Evolutionary conservation across 2,888 invertebrate species (phyloP), one percentile per base, ranked within the genome.

Genomic region (Thelaira solivaga): DNA sequence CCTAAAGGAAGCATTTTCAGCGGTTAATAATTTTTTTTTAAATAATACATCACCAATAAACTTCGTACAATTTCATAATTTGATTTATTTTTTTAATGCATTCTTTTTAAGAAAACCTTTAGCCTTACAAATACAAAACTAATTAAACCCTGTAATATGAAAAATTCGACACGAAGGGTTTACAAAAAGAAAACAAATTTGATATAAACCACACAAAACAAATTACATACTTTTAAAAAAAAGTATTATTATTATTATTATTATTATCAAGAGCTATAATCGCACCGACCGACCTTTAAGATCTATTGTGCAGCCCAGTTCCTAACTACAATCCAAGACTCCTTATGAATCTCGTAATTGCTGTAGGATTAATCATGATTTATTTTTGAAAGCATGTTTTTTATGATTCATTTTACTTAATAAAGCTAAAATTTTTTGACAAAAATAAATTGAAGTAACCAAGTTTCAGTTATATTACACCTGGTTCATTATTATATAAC

Each of bases 111-210:
- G 68, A 73, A 77, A 77, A 77, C 72, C 72, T 55, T 61, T 55
- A 57, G 76, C 76, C 67, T 13, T 59, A 72, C 55, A 77, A 76
- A 71, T 62, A 69, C 49, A 76, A 71, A 51, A 47, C 16, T 62
- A 39, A 10, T 18, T 55, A 53, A 64, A 43, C 55, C 31, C 67
- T 31, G 22, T 47, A 26, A 20, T 13, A 29, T 13, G 13, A 1
- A 5, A 53, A 67, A 24, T 43, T 57, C 13, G 39, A n/a, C 8
- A 34, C 13, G 13, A 26, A 47, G 51, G 67, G 20, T 67, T 59
- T 47, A 31, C 16, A 20, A 55, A 73, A 16, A n/a, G n/a, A n/a
- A 65, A 73, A 49, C 64, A 65, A 65, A 49, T 34, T 43, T 20
- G 6, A 31, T 29, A 31, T 31, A 43, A 43, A 41, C 16, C 18